Conservation (phyloP, 2,888 invertebrate species). For the Sinopyrophorus schimmeli region DNA sequence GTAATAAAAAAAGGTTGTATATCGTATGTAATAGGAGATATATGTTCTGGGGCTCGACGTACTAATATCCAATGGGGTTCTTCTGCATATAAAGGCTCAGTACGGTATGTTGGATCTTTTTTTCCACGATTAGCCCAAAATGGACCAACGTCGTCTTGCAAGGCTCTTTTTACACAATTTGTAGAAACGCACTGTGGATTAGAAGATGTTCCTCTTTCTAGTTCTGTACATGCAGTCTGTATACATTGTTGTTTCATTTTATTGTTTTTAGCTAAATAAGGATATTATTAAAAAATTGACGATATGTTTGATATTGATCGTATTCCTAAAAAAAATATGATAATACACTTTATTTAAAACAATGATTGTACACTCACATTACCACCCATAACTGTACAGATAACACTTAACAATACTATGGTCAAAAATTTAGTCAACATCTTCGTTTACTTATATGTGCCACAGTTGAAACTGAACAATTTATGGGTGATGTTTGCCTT, state of each 20-base stretch:
- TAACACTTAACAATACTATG: conserved; percentile 9
- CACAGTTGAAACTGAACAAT: conserved; percentile 1
- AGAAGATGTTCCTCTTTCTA: background rate
- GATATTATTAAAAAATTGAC: too few species aligned
- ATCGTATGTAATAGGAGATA: conserved; percentile 20
- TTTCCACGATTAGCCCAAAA: conserved; percentile 60
- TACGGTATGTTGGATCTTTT: conserved; percentile 44
- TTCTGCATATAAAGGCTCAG: conserved; percentile 58
- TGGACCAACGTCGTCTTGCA: conserved; percentile 48
- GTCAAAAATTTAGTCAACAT: conserved; percentile 1
- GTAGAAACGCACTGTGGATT: conserved; percentile 23
- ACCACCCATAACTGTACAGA: background rate
- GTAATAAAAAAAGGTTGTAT: conserved; percentile 48
- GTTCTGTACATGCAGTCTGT: conserved; percentile 15
- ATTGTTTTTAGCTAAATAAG: too few species aligned
- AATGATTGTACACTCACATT: conserved; percentile 4
- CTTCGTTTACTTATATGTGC: background rate
- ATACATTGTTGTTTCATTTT: conserved; percentile 29
- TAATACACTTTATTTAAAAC: background rate
- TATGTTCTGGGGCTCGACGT: conserved; percentile 53
- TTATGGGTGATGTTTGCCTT: background rate
- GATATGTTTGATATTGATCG: conserved; percentile 1
- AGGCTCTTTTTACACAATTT: conserved; percentile 40
- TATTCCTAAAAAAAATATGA: conserved; percentile 19
- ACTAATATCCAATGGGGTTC: conserved; percentile 61